Conservation (phyloP, 2,888 invertebrate genomes). For the Meloe dianella region DNA sequence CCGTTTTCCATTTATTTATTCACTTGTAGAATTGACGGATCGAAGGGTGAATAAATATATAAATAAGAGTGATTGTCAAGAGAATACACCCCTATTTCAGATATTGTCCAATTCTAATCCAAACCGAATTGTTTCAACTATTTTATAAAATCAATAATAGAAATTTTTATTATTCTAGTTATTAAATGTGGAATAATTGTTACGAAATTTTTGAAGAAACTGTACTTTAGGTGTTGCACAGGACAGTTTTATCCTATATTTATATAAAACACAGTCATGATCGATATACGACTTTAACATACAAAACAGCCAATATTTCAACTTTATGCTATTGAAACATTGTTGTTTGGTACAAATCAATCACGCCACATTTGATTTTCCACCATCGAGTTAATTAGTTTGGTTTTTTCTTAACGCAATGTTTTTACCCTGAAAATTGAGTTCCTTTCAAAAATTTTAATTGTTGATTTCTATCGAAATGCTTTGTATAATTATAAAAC, state of each 20-base stretch:
- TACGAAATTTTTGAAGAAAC: neutral
- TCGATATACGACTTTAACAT: conserved; percentile 5
- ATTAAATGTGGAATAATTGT: neutral
- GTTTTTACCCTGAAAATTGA: neutral
- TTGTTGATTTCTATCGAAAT: neutral
- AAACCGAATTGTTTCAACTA: neutral
- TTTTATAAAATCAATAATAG: neutral
- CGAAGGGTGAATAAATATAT: conserved; percentile 4
- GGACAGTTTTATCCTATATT: neutral
- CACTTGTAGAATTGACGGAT: conserved; percentile 5
- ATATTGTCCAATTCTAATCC: conserved; percentile 2
- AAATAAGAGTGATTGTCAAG: conserved; percentile 1
- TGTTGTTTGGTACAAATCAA: neutral
- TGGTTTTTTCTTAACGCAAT: too few relatives aligned
- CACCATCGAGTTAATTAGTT: neutral
- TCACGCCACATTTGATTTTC: neutral
- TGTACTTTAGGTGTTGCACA: neutral
- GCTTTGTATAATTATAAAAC: neutral
- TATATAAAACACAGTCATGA: neutral
- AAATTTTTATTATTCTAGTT: too few relatives aligned
- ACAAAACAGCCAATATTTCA: neutral
- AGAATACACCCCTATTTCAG: conserved; percentile 2
- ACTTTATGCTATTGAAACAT: neutral
- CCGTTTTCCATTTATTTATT: neutral
- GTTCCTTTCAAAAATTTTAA: too few relatives aligned